Evolutionary conservation across 2,888 invertebrate species (phyloP), one percentile per base, ranked within the genome.

Genomic region (Neoascia interrupta): DNA sequence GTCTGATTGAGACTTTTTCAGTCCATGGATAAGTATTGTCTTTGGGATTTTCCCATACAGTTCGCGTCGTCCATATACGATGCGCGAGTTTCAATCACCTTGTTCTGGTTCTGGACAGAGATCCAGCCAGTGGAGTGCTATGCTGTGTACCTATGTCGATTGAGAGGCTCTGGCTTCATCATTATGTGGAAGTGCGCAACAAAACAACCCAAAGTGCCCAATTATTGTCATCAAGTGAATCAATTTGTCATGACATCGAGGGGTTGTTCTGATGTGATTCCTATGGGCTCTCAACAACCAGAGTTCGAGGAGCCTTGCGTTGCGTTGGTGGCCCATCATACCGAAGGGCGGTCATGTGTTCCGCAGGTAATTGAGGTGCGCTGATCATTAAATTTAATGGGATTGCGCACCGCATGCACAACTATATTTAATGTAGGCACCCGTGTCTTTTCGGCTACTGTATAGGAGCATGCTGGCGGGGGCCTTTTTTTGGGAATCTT

Each of bases 241-340:
- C 76, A 79, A 79, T 79, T 79, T 72, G 72, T 79, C 76, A 79
- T 79, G 76, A 79, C 64, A 79, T 79, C 72, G 76, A 64, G 76
- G 76, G 76, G 70, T 54, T 76, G 75, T 16, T 64, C 43, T 28
- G n/a, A n/a, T n/a, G n/a, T 31, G 31, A n/a, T 31, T 31, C n/a
- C 4, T 26, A 26, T 37, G 26, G 34, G 21, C 11, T 47, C 19
- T 8, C 37, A 23, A 15, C 13, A 18, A 11, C 11, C 21, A n/a
- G 47, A n/a, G 21, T 13, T 18, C 34, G 28, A 13, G 51, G 34
- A 18, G 18, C 21, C 37, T 39, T 64, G 43, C 53, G 43, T 53
- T 64, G 45, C 34, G 53, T 58, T 36, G 31, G 47, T 54, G 53
- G 64, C 15, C 61, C 37, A 28, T 58, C n/a, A n/a, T n/a, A n/a